These are phyloP conservation scores for Lepus timidus DNA, from an alignment of 2,113 vertebrate species.

Conservation along the genomic window DNA sequence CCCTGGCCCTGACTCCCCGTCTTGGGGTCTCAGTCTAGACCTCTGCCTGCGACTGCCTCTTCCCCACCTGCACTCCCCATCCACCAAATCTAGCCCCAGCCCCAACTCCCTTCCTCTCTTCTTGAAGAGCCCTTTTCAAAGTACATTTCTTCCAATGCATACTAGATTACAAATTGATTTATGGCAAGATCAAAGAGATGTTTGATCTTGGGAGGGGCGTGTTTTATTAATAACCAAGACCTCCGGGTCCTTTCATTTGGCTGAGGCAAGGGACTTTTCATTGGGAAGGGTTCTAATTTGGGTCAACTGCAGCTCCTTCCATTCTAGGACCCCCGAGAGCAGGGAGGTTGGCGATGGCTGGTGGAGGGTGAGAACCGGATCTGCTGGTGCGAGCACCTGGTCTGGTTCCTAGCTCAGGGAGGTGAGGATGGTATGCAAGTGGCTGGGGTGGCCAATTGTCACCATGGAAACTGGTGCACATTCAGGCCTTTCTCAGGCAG, in stretches of 20 bases:
- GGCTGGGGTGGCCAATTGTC: background rate
- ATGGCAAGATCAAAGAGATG: background rate
- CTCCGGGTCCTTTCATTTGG: background rate
- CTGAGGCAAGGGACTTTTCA: background rate
- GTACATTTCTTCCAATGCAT: background rate
- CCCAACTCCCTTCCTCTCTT: background rate
- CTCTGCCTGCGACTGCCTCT: background rate
- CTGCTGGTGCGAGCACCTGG: background rate
- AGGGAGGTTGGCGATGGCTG: background rate
- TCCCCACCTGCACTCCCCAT: background rate
- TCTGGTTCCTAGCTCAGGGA: background rate
- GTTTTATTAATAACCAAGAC: constrained; percentile 36
- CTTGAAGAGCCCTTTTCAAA: background rate
- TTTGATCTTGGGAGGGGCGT: constrained; percentile 17
- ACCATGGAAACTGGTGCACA: background rate
- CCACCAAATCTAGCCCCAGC: constrained; percentile 13
- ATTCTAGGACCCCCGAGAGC: background rate
- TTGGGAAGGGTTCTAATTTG: background rate
- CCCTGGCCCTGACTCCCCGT: background rate
- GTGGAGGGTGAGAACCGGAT: background rate
- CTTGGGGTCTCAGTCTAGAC: background rate
- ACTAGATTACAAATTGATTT: constrained; percentile 3
- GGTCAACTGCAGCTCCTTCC: background rate
- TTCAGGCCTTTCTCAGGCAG: background rate
- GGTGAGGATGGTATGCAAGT: background rate